A percentile compares a stretch with the other conserved stretches of the same genome.
phyloP scores from a whole-genome alignment of 2,113 vertebrate species.

The Uropsilus gracilis region DNA sequence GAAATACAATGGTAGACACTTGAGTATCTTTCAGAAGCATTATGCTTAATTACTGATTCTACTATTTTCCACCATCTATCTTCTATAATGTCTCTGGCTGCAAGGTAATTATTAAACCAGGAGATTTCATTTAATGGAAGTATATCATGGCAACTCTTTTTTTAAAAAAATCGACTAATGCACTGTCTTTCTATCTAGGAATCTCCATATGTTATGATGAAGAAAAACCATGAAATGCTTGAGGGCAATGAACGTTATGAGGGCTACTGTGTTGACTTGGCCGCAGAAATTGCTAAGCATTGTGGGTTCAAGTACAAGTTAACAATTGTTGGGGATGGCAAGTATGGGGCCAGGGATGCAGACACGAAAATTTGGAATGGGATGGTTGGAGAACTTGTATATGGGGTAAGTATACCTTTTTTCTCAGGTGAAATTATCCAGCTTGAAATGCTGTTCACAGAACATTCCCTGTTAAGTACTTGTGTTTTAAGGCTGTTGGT shows the following conservation, averaged over 20 bases:
- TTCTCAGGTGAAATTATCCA: conserved; percentile 44
- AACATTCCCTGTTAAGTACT: background rate
- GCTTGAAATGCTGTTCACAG: conserved; percentile 10
- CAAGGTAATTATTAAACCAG: conserved; percentile 2
- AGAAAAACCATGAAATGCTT: conserved; percentile 98
- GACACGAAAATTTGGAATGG: conserved; percentile 99
- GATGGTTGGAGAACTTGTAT: conserved; percentile 99
- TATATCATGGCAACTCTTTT: background rate
- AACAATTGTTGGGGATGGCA: conserved; percentile 97
- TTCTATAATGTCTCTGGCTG: background rate
- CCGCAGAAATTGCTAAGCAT: conserved; percentile 98
- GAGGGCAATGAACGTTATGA: conserved; percentile 98
- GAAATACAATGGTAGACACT: background rate
- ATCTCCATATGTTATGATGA: conserved; percentile 99
- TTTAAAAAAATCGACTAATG: conserved; percentile 55
- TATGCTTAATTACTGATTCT: background rate
- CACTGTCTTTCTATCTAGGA: conserved; percentile 88
- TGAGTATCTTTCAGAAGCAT: background rate
- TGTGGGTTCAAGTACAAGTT: conserved; percentile 99
- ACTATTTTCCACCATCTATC: background rate
- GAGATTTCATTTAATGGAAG: background rate
- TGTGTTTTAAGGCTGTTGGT: background rate
- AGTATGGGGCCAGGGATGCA: conserved; percentile 98
- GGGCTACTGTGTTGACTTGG: conserved; percentile 98
- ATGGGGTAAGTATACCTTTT: conserved; percentile 92